phyloP scores from a whole-genome alignment of 37 sponge, comb jelly and placozoan species.

The Amphimedon queenslandica region DNA sequence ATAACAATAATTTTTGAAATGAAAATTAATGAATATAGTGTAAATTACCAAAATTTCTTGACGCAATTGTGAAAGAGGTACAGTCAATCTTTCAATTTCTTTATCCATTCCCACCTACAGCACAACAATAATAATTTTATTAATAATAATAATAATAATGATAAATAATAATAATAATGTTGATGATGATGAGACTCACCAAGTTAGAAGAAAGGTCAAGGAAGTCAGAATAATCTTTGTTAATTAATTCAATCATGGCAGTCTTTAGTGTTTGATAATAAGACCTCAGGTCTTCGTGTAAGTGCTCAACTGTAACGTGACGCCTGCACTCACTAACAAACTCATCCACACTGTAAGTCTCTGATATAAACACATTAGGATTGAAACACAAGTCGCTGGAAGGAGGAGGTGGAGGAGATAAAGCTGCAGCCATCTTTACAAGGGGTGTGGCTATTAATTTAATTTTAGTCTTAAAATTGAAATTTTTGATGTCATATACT shows the following conservation, averaged over 20 bases:
- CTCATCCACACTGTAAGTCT: constrained; percentile 80
- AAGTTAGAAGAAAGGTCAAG: constrained; percentile 87
- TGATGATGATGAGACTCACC: too few species aligned
- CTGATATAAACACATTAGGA: constrained; percentile 53
- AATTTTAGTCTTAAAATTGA: too few species aligned
- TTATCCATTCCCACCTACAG: constrained; percentile 82
- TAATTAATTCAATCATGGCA: constrained; percentile 95
- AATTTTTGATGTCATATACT: too few species aligned
- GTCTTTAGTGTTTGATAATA: constrained; percentile 84
- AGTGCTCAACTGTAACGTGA: constrained; percentile 77
- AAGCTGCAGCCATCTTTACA: too few species aligned
- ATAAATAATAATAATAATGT: too few species aligned
- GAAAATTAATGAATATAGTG: neutral
- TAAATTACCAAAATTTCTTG: constrained; percentile 52
- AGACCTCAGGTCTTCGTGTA: constrained; percentile 82
- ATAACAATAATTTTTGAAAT: too few species aligned
- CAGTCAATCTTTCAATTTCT: constrained; percentile 27
- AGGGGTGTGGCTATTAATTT: too few species aligned
- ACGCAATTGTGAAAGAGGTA: constrained; percentile 60
- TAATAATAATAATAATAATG: too few species aligned
- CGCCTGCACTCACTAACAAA: constrained; percentile 79
- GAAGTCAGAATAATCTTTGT: constrained; percentile 96
- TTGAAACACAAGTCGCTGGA: constrained; percentile 62
- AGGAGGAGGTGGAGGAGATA: constrained; percentile 18
- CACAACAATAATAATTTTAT: too few species aligned